phyloP scores from a whole-genome alignment of 2,888 invertebrate species.

The Chironomus riparius region DNA sequence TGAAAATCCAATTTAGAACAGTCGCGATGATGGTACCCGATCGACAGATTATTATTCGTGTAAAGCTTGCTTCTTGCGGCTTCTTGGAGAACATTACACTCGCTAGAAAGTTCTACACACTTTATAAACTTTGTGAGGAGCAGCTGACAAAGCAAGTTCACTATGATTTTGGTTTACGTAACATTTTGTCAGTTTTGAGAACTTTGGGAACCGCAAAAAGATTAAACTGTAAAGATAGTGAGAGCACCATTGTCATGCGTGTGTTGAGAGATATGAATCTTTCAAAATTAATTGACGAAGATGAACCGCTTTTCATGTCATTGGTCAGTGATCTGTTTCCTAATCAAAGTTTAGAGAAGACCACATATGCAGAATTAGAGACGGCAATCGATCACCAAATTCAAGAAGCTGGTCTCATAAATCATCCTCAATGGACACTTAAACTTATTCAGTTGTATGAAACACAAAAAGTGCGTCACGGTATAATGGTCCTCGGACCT shows the following conservation, averaged over 20 bases:
- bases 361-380: slow-evolving; percentile 80
- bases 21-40: slow-evolving; percentile 99
- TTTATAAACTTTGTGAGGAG: slow-evolving; percentile 95
- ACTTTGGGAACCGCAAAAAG: slow-evolving; percentile 89
- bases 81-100: slow-evolving; percentile 91
- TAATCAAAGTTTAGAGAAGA: slow-evolving; percentile 87
- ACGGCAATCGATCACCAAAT: slow-evolving; percentile 78
- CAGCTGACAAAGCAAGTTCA: slow-evolving; percentile 97
- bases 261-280: slow-evolving; percentile 97
- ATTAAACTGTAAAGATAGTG: slow-evolving; percentile 82
- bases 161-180: slow-evolving; percentile 92
- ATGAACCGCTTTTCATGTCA: slow-evolving; percentile 95
- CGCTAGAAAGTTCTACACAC: slow-evolving; percentile 90
- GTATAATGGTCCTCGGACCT: slow-evolving; percentile 87
- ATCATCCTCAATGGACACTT: slow-evolving; percentile 90
- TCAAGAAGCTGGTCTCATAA: slow-evolving; percentile 68
- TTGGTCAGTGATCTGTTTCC: slow-evolving; percentile 93
- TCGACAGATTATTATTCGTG: slow-evolving; percentile 91
- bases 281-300: slow-evolving; percentile 93
- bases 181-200: slow-evolving; percentile 87
- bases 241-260: slow-evolving; percentile 93
- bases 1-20: slow-evolving; percentile 95
- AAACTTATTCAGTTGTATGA: slow-evolving; percentile 94
- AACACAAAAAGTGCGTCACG: slow-evolving; percentile 89
- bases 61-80: slow-evolving; percentile 91